These are phyloP conservation scores for Margarornis squamiger DNA, from an alignment of 2,797 vertebrate genomes.

Conservation along the genomic window DNA sequence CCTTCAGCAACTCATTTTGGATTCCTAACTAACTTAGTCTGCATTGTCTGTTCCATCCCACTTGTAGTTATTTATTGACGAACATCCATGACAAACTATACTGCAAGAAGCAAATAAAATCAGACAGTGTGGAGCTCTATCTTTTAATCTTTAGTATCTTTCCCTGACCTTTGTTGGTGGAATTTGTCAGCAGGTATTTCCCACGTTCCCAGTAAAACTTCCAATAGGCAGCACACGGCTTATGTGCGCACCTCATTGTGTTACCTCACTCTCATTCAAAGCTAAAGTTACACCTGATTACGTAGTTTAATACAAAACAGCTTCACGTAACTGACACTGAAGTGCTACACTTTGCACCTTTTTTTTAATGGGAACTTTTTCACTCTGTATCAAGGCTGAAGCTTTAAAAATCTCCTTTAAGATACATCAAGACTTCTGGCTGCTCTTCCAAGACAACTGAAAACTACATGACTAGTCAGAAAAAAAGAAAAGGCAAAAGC, in stretches of 20 bases:
- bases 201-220: background rate
- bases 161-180: too few species aligned
- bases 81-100: background rate
- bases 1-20: too few species aligned
- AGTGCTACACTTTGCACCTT: background rate
- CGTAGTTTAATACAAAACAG: background rate
- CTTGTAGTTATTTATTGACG: background rate
- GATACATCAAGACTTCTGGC: background rate
- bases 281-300: background rate
- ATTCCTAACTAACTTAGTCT: background rate
- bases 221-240: background rate
- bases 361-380: background rate
- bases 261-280: background rate
- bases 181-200: background rate
- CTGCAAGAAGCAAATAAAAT: background rate
- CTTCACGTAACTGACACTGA: background rate
- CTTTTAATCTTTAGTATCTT: background rate
- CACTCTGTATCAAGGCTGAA: background rate
- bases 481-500: background rate
- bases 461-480: background rate
- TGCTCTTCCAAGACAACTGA: background rate
- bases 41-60: background rate
- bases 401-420: background rate
- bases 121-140: background rate
- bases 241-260: background rate